Evolutionary conservation across 2,113 vertebrate genomes (phyloP).

Genomic region (Alethe diademata): DNA sequence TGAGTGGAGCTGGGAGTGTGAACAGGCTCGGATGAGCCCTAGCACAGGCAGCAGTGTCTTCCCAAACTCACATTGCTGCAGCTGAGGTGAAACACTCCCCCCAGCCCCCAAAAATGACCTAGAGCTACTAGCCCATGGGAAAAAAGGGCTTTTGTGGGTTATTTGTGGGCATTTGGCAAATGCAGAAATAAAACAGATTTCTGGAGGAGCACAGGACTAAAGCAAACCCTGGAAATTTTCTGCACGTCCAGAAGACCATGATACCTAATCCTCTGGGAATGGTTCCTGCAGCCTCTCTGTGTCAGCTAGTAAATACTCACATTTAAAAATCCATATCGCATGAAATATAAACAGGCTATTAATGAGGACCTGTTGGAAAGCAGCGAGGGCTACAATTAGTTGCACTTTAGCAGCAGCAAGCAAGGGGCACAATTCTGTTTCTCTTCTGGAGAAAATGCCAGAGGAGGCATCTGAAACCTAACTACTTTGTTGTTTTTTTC

Average conservation of each 20-base stretch:
- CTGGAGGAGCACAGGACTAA: background rate
- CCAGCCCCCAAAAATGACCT: fast-evolving
- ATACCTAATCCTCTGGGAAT: background rate
- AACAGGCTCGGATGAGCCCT: fast-evolving
- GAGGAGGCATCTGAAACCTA: background rate
- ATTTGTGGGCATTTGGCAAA: background rate
- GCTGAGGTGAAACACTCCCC: background rate
- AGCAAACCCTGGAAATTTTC: background rate
- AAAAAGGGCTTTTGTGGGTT: background rate
- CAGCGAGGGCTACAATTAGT: constrained; percentile 11
- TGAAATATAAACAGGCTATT: constrained; percentile 35
- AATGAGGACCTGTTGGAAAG: constrained; percentile 31
- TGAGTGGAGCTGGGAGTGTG: background rate
- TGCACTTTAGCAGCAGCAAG: background rate
- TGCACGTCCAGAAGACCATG: background rate
- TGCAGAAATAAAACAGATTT: background rate
- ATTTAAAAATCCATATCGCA: constrained; percentile 5
- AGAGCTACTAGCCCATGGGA: background rate
- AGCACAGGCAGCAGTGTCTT: background rate
- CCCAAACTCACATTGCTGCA: background rate
- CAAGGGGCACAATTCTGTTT: background rate
- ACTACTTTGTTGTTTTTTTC: background rate
- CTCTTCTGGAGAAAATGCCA: background rate
- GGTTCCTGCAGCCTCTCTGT: background rate
- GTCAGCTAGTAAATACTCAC: background rate